Conservation (phyloP, 2,888 invertebrate species). For the Fabriciana adippe region DNA sequence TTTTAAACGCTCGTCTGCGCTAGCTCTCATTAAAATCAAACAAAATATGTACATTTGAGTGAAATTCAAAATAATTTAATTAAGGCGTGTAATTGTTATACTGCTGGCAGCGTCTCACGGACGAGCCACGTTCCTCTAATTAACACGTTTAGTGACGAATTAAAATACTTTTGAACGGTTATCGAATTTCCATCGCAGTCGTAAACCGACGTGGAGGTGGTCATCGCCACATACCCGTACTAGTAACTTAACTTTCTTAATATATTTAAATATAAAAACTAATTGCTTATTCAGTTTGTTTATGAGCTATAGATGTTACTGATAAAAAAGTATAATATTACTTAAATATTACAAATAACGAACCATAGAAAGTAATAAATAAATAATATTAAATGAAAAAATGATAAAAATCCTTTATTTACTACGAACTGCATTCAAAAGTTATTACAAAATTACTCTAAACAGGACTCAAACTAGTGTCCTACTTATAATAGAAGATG, state of each 20-base stretch:
- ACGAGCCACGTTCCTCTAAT: conserved; percentile 23
- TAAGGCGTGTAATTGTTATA: conserved; percentile 34
- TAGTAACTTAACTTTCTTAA: not conserved
- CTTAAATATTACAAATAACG: too few species aligned
- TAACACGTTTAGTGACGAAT: conserved; percentile 26
- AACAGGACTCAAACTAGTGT: too few species aligned
- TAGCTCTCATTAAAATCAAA: conserved; percentile 4
- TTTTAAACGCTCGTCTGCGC: too few species aligned
- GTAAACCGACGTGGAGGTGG: conserved; percentile 11
- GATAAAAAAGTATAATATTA: too few species aligned
- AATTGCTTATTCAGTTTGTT: conserved; percentile 1
- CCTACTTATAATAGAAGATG: too few species aligned
- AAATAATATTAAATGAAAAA: too few species aligned
- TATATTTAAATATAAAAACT: conserved; percentile 7
- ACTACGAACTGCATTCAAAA: too few species aligned
- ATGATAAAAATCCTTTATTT: too few species aligned
- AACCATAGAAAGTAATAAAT: too few species aligned
- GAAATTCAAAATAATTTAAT: conserved; percentile 27
- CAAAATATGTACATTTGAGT: conserved; percentile 11
- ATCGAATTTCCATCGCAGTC: conserved; percentile 24
- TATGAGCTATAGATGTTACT: not conserved
- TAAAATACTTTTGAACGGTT: conserved; percentile 18
- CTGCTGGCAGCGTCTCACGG: conserved; percentile 20
- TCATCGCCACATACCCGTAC: not conserved
- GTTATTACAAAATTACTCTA: too few species aligned